phyloP scores from a whole-genome alignment of 1,140 invertebrate species.

The Aphaenogaster ashmeadi region DNA sequence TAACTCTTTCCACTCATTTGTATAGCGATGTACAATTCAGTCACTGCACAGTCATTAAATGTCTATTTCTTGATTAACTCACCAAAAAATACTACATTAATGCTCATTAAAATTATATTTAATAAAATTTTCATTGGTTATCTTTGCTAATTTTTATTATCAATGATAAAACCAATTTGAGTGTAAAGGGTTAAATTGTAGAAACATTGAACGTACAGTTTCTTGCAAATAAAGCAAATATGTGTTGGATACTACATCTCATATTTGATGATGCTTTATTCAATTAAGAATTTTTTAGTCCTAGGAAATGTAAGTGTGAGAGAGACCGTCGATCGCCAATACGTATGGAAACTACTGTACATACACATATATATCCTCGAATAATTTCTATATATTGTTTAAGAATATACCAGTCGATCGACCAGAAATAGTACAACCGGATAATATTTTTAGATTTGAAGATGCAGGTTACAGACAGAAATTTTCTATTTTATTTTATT shows the following conservation, averaged over 20 bases:
- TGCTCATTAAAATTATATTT: not conserved
- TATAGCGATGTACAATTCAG: not conserved
- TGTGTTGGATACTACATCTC: not conserved
- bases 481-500: not conserved
- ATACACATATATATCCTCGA: conserved; percentile 66
- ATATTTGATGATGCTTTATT: not conserved
- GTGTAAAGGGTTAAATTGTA: conserved; percentile 46
- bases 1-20: conserved; percentile 37
- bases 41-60: not conserved
- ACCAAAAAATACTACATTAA: not conserved
- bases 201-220: conserved; percentile 1
- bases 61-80: not conserved
- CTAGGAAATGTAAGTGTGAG: conserved; percentile 7
- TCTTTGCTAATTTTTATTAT: not conserved
- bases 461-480: not conserved
- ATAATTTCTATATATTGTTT: conserved; percentile 52
- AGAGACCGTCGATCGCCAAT: conserved; percentile 6
- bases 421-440: conserved; percentile 2
- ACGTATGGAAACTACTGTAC: conserved; percentile 66
- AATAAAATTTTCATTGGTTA: not conserved
- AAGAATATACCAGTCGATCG: not conserved
- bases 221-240: conserved; percentile 9
- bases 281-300: conserved; percentile 41
- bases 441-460: conserved; percentile 22
- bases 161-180: conserved; percentile 18